These are phyloP conservation scores for Mesorhabditis belari DNA, from an alignment of 2,888 invertebrate genomes.

Conservation along the genomic window DNA sequence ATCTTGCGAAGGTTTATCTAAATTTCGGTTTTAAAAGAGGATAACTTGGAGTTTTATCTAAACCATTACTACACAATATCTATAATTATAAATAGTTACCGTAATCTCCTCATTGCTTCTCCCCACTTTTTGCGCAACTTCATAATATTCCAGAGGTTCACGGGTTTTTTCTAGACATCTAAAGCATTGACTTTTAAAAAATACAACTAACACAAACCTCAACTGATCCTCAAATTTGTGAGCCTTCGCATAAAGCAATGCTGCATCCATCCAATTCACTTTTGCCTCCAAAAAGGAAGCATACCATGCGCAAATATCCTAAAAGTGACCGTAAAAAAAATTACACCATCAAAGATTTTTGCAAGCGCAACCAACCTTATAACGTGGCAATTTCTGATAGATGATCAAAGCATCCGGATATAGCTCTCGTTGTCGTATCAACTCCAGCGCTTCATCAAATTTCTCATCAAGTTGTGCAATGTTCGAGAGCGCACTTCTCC, in stretches of 20 bases:
- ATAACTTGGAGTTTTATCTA: not conserved
- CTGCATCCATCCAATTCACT: slow-evolving; percentile 27
- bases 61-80: too few relatives aligned
- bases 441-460: slow-evolving; percentile 28
- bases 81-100: too few relatives aligned
- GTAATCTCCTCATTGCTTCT: not conserved
- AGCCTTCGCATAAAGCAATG: slow-evolving; percentile 23
- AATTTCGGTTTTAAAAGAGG: not conserved
- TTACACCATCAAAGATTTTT: not conserved
- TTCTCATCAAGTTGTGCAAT: slow-evolving; percentile 18
- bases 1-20: not conserved
- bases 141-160: not conserved
- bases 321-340: too few relatives aligned
- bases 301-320: slow-evolving; percentile 26
- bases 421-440: slow-evolving; percentile 18
- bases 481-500: slow-evolving; percentile 24
- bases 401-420: slow-evolving; percentile 11
- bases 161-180: slow-evolving; percentile 4
- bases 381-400: not conserved
- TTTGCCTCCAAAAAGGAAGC: slow-evolving; percentile 22
- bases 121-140: not conserved
- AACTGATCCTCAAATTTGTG: slow-evolving; percentile 16
- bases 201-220: too few relatives aligned
- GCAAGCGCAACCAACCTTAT: not conserved
- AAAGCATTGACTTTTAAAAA: too few relatives aligned